Conservation (phyloP, 2,888 invertebrate species). For the Pyrrhia umbra region DNA sequence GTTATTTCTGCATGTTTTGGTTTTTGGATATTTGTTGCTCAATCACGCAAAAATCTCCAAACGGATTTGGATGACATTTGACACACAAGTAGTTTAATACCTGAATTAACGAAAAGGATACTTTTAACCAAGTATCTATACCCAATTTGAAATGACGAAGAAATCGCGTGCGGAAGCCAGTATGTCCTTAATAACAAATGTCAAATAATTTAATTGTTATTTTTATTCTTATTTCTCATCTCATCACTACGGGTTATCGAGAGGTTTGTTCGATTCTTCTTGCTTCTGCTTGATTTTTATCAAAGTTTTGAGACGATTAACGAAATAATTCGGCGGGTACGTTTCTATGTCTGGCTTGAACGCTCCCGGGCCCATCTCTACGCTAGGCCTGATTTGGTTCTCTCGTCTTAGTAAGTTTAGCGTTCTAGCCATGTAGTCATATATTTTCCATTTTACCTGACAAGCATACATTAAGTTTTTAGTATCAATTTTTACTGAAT, state of each 20-base stretch:
- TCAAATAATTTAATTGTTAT: too few relatives aligned
- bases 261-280: conserved; percentile 27
- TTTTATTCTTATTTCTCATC: too few relatives aligned
- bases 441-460: conserved; percentile 10
- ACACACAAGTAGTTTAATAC: too few relatives aligned
- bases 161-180: too few relatives aligned
- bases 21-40: too few relatives aligned
- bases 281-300: conserved; percentile 65
- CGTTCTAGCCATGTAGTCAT: background rate
- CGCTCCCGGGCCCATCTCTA: conserved; percentile 72
- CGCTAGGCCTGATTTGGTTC: conserved; percentile 28
- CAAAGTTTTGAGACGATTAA: conserved; percentile 64
- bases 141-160: too few relatives aligned
- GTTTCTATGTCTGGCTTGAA: conserved; percentile 64
- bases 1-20: too few relatives aligned
- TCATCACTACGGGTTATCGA: background rate
- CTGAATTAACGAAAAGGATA: too few relatives aligned
- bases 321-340: conserved; percentile 60
- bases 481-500: background rate
- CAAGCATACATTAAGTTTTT: background rate
- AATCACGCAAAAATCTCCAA: too few relatives aligned
- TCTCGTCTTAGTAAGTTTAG: conserved; percentile 2
- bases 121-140: too few relatives aligned
- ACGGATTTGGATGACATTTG: too few relatives aligned
- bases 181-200: too few relatives aligned